A percentile compares a stretch with the other conserved stretches of the same genome.
Conservation (phyloP, 1,140 invertebrate species). For the Nomia melanderi region DNA sequence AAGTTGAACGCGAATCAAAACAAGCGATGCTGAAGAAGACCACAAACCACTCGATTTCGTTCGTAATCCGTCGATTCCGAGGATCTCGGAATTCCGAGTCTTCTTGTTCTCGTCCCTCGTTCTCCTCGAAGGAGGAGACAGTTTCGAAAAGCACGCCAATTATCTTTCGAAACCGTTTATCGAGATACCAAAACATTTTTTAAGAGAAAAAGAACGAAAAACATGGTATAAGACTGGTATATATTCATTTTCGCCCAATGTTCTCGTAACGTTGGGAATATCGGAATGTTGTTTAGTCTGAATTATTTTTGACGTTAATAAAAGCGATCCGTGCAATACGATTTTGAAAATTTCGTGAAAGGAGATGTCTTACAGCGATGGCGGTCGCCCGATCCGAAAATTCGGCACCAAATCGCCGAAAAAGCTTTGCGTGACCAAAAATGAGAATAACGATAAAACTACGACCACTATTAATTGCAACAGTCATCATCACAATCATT, state of each 20-base stretch:
- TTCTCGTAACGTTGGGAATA: conserved; percentile 54
- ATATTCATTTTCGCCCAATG: not conserved
- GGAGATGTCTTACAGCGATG: conserved; percentile 82
- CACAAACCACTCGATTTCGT: conserved; percentile 1
- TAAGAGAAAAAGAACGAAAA: not conserved
- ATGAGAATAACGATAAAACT: conserved; percentile 76
- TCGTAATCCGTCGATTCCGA: conserved; percentile 6
- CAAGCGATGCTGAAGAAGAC: conserved; percentile 60
- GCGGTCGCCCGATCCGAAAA: conserved; percentile 80
- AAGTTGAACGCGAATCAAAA: conserved; percentile 32
- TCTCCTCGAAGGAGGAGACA: conserved; percentile 1
- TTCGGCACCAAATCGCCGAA: conserved; percentile 79
- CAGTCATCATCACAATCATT: conserved; percentile 72
- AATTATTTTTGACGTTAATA: conserved; percentile 36
- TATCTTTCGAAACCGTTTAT: not conserved
- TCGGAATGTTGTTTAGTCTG: conserved; percentile 39
- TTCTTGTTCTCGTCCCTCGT: conserved; percentile 2
- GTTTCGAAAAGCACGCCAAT: not conserved
- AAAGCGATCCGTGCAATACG: conserved; percentile 30
- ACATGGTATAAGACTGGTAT: conserved; percentile 6
- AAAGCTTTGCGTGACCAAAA: conserved; percentile 79
- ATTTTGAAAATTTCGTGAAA: conserved; percentile 44
- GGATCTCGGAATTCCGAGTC: conserved; percentile 24
- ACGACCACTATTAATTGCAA: conserved; percentile 75
- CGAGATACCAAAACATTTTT: not conserved